Percentiles rank a stretch among this genome's conserved stretches.
phyloP scores from a whole-genome alignment of 2,888 invertebrate species.

The Tipula helvola region DNA sequence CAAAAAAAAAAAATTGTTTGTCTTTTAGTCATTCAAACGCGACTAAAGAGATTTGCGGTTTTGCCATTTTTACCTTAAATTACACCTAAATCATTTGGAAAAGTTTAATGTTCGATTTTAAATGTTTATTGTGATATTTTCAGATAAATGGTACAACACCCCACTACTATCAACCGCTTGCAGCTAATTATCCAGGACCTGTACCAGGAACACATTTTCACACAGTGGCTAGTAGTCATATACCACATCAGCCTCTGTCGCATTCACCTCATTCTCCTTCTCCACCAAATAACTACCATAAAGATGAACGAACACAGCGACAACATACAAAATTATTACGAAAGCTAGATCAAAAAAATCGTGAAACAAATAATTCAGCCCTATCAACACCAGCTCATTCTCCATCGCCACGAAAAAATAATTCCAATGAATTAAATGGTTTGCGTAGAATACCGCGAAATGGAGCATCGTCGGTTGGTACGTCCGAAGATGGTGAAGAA shows the following conservation, averaged over 20 bases:
- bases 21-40: not conserved
- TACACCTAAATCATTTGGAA: not conserved
- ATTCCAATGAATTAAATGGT: slow-evolving; percentile 37
- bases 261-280: slow-evolving; percentile 57
- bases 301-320: slow-evolving; percentile 66
- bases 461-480: slow-evolving; percentile 43
- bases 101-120: not conserved
- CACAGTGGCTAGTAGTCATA: slow-evolving; percentile 29
- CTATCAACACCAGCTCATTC: slow-evolving; percentile 44
- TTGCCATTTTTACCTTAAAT: not conserved
- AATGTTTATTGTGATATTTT: not conserved
- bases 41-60: not conserved
- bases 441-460: slow-evolving; percentile 35
- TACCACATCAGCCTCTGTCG: slow-evolving; percentile 35
- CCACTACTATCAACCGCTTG: slow-evolving; percentile 49
- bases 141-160: slow-evolving; percentile 60
- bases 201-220: slow-evolving; percentile 31
- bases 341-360: slow-evolving; percentile 57
- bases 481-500: slow-evolving; percentile 69
- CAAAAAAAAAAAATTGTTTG: not conserved
- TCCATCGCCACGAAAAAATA: slow-evolving; percentile 55
- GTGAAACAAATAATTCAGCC: slow-evolving; percentile 40
- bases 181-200: slow-evolving; percentile 41
- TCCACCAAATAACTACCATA: slow-evolving; percentile 50
- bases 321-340: slow-evolving; percentile 65